Percentiles rank a stretch among this genome's conserved stretches.
Conservation (phyloP, 37 sponge, comb jelly and placozoan species). For the Eunapius fragilis region DNA sequence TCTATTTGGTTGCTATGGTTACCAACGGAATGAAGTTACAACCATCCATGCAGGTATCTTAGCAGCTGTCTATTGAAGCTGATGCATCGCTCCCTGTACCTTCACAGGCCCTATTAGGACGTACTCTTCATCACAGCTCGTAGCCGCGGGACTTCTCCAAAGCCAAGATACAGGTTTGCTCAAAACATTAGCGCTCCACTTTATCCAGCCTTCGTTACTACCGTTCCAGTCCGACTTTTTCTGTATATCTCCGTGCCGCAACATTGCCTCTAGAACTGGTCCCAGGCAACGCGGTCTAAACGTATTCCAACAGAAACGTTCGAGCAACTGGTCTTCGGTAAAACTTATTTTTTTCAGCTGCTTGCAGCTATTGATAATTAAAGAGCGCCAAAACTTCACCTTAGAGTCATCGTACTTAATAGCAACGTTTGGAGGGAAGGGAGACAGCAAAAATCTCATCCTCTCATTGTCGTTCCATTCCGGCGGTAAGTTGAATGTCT, state of each 20-base stretch:
- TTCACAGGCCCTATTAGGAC: constrained; percentile 11
- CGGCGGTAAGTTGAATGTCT: constrained; percentile 32
- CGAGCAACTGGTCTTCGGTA: constrained; percentile 31
- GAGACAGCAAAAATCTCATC: constrained; percentile 64
- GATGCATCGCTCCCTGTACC: no score
- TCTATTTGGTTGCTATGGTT: no score
- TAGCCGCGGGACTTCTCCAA: constrained; percentile 13
- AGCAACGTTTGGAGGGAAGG: constrained; percentile 38
- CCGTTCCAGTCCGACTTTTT: not conserved
- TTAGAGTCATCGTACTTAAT: constrained; percentile 22
- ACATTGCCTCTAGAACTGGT: constrained; percentile 36
- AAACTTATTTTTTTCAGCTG: constrained; percentile 28
- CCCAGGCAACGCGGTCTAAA: constrained; percentile 25
- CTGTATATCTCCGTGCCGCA: constrained; percentile 10
- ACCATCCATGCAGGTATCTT: no score
- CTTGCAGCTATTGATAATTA: constrained; percentile 38
- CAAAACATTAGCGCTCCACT: constrained; percentile 36
- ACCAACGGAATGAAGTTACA: no score
- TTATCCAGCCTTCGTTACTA: constrained; percentile 12
- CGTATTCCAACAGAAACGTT: constrained; percentile 46
- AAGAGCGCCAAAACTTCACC: constrained; percentile 52
- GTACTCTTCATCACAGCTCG: constrained; percentile 10
- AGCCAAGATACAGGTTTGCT: constrained; percentile 48
- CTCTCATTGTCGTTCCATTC: constrained; percentile 69
- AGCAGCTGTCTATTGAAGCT: no score